Conservation (phyloP, 2,888 invertebrate genomes). For the Sarcophaga caerulescens region DNA sequence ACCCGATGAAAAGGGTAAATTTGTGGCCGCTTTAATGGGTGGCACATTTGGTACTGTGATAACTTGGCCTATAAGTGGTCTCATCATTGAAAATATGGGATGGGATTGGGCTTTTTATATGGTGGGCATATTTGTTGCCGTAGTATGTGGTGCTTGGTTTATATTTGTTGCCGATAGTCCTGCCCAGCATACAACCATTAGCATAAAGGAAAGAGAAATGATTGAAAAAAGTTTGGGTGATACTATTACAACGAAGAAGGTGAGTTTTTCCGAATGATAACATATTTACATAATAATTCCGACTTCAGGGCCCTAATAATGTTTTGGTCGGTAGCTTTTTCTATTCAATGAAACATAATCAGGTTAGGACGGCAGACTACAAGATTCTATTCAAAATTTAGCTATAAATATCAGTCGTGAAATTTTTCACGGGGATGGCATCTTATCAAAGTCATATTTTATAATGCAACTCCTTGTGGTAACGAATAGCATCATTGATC, state of each 20-base stretch:
- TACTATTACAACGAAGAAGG: constrained; percentile 83
- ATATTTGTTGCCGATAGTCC: constrained; percentile 86
- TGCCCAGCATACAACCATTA: constrained; percentile 84
- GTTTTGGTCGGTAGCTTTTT: too few relatives aligned
- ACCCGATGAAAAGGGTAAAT: constrained; percentile 88
- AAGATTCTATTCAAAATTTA: too few relatives aligned
- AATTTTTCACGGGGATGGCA: too few relatives aligned
- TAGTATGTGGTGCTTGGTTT: constrained; percentile 85
- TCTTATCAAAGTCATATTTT: too few relatives aligned
- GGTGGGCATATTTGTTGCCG: constrained; percentile 82
- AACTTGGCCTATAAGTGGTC: constrained; percentile 86
- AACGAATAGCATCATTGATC: too few relatives aligned
- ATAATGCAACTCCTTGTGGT: too few relatives aligned
- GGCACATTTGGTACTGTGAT: constrained; percentile 87
- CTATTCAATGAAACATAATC: too few relatives aligned
- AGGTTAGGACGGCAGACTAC: too few relatives aligned
- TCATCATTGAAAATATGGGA: constrained; percentile 84
- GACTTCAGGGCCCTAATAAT: too few relatives aligned
- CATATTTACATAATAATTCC: too few relatives aligned
- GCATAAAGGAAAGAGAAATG: constrained; percentile 84
- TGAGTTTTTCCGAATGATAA: constrained; percentile 71
- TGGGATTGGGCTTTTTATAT: constrained; percentile 88
- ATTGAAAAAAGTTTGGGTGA: constrained; percentile 85
- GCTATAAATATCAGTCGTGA: too few relatives aligned
- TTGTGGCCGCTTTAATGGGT: constrained; percentile 87